phyloP scores from a whole-genome alignment of 2,888 invertebrate species.

The Polydrusus cervinus region DNA sequence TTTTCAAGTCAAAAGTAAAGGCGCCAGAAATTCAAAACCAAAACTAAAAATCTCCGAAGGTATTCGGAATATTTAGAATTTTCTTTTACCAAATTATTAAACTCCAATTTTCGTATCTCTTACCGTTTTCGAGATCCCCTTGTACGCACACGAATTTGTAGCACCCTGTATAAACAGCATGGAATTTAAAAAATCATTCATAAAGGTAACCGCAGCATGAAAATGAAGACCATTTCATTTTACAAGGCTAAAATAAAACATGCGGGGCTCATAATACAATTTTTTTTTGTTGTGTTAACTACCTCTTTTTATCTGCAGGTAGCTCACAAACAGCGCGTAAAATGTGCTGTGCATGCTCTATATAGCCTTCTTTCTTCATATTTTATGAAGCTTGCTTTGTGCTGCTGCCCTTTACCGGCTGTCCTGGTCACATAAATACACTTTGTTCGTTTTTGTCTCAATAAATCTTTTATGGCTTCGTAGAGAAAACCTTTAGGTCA shows the following conservation, averaged over 20 bases:
- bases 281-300: background rate
- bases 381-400: conserved; percentile 23
- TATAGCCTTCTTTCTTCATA: conserved; percentile 23
- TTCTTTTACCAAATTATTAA: too few species aligned
- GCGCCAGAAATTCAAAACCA: too few species aligned
- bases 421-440: conserved; percentile 12
- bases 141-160: too few species aligned
- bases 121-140: too few species aligned
- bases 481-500: conserved; percentile 3
- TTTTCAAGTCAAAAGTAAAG: too few species aligned
- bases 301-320: background rate
- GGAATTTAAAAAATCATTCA: too few species aligned
- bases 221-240: too few species aligned
- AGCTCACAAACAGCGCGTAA: conserved; percentile 17
- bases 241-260: background rate
- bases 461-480: conserved; percentile 33
- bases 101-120: too few species aligned
- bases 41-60: too few species aligned
- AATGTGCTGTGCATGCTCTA: background rate
- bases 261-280: background rate
- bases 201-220: too few species aligned
- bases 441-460: conserved; percentile 2
- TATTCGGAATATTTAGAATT: too few species aligned
- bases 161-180: too few species aligned
- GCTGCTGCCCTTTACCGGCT: conserved; percentile 2